These are phyloP conservation scores for Acestrorhynchus altus DNA, from an alignment of 2,797 vertebrate genomes.

Conservation along the genomic window DNA sequence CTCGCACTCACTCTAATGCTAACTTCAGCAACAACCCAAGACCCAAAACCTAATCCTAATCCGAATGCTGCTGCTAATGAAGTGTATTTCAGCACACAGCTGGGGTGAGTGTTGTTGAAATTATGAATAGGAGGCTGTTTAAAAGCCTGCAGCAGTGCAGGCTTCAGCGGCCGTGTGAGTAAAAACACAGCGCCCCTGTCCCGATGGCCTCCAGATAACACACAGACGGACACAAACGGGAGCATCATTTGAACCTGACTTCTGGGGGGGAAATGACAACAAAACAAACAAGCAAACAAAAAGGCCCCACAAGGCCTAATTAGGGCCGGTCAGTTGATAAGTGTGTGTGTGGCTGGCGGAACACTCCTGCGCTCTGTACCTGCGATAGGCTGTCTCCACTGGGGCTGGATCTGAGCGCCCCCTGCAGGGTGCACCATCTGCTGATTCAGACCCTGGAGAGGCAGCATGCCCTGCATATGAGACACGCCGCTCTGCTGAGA, in stretches of 20 bases:
- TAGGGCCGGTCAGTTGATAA: not conserved
- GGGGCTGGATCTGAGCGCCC: constrained; percentile 84
- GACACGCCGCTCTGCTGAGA: constrained; percentile 83
- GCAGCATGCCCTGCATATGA: constrained; percentile 86
- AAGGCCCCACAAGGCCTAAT: not conserved
- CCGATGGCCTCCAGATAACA: not conserved
- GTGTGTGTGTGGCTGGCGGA: not conserved
- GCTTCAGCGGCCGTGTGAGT: not conserved
- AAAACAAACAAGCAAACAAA: not conserved
- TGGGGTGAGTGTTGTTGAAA: no score
- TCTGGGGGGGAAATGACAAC: not conserved
- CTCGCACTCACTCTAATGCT: no score
- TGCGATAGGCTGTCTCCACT: constrained; percentile 88
- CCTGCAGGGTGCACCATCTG: constrained; percentile 83
- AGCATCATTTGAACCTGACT: not conserved
- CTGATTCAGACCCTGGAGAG: constrained; percentile 83
- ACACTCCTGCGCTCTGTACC: constrained; percentile 68
- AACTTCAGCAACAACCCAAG: no score
- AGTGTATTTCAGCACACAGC: no score
- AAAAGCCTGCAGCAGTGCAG: not conserved
- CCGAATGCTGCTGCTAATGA: no score
- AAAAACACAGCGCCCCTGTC: not conserved
- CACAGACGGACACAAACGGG: not conserved
- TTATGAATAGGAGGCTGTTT: no score
- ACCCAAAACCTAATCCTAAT: no score